Base-by-base conservation (phyloP, 1,140 invertebrate genomes). In the Thaumatotibia leucotreta region DNA sequence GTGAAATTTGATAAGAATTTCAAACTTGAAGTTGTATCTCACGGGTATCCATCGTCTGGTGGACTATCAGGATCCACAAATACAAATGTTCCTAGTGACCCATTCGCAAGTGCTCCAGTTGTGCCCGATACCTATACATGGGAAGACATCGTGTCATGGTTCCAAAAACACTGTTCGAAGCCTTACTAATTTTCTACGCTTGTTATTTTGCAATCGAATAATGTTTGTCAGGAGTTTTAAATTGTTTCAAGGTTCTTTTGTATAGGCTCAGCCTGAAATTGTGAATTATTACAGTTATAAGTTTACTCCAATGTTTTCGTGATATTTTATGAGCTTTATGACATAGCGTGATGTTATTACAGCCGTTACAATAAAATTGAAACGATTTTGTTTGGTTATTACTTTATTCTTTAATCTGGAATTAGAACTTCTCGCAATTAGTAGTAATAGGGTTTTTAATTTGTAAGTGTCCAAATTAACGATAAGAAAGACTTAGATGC, bases 21-120 rank as follows among this genome's bases (percentile, higher is more conserved):
- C 63, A 68, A 67, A 22, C 62, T 64, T 10, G 64, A 68, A 1
- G 6, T 23, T 11, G 32, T 33, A 3, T 54, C 67, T 4, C 67
- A 68, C 23, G 63, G 65, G 0, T 79, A 79, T 27, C 76, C 76
- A 11, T 22, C 65, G 1, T 67, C 66, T 1, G 17, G 52, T 1
- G 74, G 76, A 49, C 66, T 79, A 5, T 79, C 76, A 2, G 76
- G 76, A 29, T 68, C 65, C 10, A 20, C 27, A 2, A 11, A 20
- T 10, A 17, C 65, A 5, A 27, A n/a, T 0, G 27, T 62, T 10
- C 8, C 33, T 8, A 27, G 2, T 31, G 75, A 77, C 69, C 69
- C 70, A 0, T 77, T 77, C 32, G 27, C 23, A 4, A 64, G 73
- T 61, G 76, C 69, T 1, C 64, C 67, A 8, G 69, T 72, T 2